A percentile compares a stretch with the other conserved stretches of the same genome.
Conservation (phyloP, 2,113 vertebrate genomes). For the Pelusios castaneus region DNA sequence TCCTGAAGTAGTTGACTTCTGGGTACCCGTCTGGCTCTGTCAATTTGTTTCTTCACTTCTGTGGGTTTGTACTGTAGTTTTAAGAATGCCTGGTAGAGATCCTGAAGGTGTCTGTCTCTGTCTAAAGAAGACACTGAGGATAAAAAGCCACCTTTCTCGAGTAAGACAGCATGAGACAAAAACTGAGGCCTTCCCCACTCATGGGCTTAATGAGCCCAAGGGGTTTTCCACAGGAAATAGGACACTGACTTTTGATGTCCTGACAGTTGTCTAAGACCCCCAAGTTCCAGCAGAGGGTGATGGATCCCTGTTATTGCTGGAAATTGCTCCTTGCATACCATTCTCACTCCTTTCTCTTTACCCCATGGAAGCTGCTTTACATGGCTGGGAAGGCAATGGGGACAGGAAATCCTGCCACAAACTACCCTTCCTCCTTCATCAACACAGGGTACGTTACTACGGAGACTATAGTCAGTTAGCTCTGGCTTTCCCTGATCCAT, state of each 20-base stretch:
- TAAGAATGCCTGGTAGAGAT: too few species aligned
- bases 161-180: too few species aligned
- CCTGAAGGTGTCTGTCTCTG: too few species aligned
- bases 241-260: not conserved
- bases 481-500: too few species aligned
- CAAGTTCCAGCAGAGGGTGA: too few species aligned
- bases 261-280: not conserved
- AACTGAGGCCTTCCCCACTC: not conserved
- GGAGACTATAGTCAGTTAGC: not conserved
- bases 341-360: not conserved
- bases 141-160: fast-evolving
- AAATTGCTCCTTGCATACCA: not conserved
- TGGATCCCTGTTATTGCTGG: not conserved
- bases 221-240: not conserved
- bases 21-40: too few species aligned
- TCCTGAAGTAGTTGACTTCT: too few species aligned
- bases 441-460: not conserved
- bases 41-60: too few species aligned
- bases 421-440: not conserved
- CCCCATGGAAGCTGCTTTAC: not conserved
- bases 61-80: too few species aligned
- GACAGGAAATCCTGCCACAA: not conserved
- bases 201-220: not conserved
- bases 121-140: not conserved
- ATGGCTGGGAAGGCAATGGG: not conserved